These are phyloP conservation scores for Natator depressus DNA, from an alignment of 2,113 vertebrate species.

Conservation along the genomic window DNA sequence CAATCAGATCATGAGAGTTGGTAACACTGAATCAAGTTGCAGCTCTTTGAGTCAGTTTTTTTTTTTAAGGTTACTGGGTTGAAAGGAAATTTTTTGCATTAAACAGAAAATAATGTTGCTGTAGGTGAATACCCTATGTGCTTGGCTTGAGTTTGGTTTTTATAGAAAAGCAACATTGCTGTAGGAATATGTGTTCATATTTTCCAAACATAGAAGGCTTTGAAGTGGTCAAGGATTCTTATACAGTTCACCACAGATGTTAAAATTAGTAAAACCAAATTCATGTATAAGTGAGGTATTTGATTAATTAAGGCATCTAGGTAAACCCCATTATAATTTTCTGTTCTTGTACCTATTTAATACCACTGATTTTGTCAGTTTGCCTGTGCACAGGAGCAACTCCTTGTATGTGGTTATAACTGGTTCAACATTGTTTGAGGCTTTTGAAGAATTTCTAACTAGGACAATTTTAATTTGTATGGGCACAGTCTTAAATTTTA, in stretches of 20 bases:
- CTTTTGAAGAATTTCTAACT: neutral
- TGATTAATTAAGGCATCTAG: neutral
- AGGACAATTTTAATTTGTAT: neutral
- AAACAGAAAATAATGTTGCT: neutral
- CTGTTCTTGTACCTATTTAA: neutral
- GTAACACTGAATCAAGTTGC: neutral
- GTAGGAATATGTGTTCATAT: neutral
- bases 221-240: neutral
- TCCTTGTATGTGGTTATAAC: neutral
- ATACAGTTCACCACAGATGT: neutral
- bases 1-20: neutral
- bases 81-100: constrained; percentile 1
- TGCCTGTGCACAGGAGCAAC: neutral
- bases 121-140: neutral
- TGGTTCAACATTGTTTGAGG: neutral
- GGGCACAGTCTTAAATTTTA: neutral
- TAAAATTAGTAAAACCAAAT: neutral
- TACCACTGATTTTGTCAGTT: neutral
- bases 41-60: neutral
- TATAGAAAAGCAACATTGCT: neutral
- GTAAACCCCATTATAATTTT: neutral
- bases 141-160: neutral
- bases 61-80: neutral
- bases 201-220: neutral
- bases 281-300: neutral